Conservation (phyloP, 1,140 invertebrate species). For the Papilio helenus region DNA sequence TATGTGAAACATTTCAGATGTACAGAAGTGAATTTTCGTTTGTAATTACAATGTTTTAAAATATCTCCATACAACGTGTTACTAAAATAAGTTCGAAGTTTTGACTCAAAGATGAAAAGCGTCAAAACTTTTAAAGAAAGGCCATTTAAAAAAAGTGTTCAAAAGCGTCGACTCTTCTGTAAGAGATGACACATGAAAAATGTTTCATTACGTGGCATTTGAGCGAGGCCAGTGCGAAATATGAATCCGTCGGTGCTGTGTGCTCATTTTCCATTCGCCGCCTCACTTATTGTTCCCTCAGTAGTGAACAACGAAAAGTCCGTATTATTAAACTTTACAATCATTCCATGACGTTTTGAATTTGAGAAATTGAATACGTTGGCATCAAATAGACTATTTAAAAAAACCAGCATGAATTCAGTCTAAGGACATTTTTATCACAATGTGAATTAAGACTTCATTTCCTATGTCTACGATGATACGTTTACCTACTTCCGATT, state of each 20-base stretch:
- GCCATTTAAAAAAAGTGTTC: neutral
- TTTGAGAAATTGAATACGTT: neutral
- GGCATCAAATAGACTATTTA: neutral
- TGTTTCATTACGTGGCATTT: constrained; percentile 20
- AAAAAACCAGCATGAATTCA: neutral
- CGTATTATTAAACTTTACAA: constrained; percentile 12
- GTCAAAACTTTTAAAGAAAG: neutral
- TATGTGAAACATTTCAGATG: no score
- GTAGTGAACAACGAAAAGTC: constrained; percentile 11
- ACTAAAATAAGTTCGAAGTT: neutral
- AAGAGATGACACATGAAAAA: constrained; percentile 24
- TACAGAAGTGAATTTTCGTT: no score
- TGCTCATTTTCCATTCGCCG: constrained; percentile 15
- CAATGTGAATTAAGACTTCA: no score
- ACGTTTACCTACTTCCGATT: no score
- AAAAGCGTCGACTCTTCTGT: constrained; percentile 5
- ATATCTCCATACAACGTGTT: neutral
- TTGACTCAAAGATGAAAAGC: neutral
- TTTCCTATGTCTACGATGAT: no score
- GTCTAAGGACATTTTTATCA: no score
- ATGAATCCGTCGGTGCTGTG: constrained; percentile 16
- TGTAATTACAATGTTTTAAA: no score
- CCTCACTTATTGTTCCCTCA: constrained; percentile 24
- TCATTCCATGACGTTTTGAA: neutral
- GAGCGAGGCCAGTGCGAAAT: constrained; percentile 18